A percentile compares a stretch with the other conserved stretches of the same genome.
These are phyloP conservation scores for Temnothorax unifasciatus DNA, from an alignment of 2,888 invertebrate species.

Conservation along the genomic window DNA sequence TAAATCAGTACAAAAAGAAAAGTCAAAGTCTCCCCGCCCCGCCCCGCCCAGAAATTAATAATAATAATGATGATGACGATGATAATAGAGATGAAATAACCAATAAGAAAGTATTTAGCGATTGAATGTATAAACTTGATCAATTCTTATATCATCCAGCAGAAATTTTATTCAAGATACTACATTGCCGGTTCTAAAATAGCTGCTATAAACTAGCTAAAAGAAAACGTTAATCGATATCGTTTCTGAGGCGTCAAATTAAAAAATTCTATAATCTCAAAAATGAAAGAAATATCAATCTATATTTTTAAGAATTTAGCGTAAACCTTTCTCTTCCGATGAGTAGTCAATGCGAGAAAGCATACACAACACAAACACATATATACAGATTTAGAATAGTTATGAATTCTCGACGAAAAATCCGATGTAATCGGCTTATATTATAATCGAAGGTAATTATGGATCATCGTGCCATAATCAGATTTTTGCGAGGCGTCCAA, in stretches of 20 bases:
- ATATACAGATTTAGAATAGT: conserved; percentile 33
- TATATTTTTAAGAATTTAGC: conserved; percentile 64
- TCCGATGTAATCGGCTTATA: conserved; percentile 44
- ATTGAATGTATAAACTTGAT: conserved; percentile 58
- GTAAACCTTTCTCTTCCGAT: conserved; percentile 68
- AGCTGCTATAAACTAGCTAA: not conserved
- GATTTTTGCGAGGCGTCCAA: conserved; percentile 53
- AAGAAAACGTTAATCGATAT: not conserved
- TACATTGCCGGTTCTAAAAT: not conserved
- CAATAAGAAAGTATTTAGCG: conserved; percentile 35
- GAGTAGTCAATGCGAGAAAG: conserved; percentile 74
- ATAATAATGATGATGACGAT: conserved; percentile 25
- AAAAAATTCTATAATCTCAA: not conserved
- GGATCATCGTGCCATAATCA: conserved; percentile 29
- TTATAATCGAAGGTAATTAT: conserved; percentile 28
- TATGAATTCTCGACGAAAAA: conserved; percentile 40
- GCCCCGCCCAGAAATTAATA: conserved; percentile 31
- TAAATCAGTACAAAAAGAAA: conserved; percentile 68
- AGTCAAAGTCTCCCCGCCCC: not conserved
- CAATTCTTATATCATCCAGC: conserved; percentile 52
- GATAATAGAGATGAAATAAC: conserved; percentile 49
- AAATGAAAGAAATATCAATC: conserved; percentile 42
- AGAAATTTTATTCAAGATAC: conserved; percentile 43
- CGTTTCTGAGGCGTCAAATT: not conserved
- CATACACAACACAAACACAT: conserved; percentile 15